These are phyloP conservation scores for Pharmacophagus antenor DNA, from an alignment of 2,888 invertebrate genomes.

Conservation along the genomic window DNA sequence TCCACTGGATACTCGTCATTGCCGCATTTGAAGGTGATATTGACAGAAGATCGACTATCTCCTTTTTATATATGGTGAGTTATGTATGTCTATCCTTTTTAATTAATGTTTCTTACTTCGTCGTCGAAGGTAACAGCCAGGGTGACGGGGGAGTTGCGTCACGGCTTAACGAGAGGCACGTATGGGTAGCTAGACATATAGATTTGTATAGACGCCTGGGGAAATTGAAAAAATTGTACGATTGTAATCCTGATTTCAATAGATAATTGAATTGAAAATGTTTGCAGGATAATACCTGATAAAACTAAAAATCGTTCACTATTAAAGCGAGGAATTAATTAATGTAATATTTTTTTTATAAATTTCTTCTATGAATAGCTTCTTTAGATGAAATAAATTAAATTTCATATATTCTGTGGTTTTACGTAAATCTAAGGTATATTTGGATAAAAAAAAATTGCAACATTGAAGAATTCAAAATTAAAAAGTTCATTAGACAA, in stretches of 20 bases:
- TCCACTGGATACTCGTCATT: slow-evolving; percentile 61
- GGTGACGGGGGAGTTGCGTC: slow-evolving; percentile 66
- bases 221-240: slow-evolving; percentile 39
- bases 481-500: no score
- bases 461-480: no score
- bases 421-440: no score
- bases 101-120: slow-evolving; percentile 53
- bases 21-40: slow-evolving; percentile 69
- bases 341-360: no score
- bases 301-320: no score
- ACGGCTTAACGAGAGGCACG: slow-evolving; percentile 58
- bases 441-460: no score
- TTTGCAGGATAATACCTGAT: neutral
- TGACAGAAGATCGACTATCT: slow-evolving; percentile 66
- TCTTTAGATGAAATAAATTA: no score
- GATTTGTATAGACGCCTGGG: slow-evolving; percentile 39
- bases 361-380: no score
- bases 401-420: no score
- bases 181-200: slow-evolving; percentile 44
- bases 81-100: slow-evolving; percentile 63
- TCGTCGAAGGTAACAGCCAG: slow-evolving; percentile 61
- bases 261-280: slow-evolving; percentile 18
- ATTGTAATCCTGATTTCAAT: slow-evolving; percentile 22
- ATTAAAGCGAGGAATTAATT: no score
- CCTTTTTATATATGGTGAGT: slow-evolving; percentile 67